Conservation (phyloP, 2,113 vertebrate species). For the Apodemus sylvaticus region DNA sequence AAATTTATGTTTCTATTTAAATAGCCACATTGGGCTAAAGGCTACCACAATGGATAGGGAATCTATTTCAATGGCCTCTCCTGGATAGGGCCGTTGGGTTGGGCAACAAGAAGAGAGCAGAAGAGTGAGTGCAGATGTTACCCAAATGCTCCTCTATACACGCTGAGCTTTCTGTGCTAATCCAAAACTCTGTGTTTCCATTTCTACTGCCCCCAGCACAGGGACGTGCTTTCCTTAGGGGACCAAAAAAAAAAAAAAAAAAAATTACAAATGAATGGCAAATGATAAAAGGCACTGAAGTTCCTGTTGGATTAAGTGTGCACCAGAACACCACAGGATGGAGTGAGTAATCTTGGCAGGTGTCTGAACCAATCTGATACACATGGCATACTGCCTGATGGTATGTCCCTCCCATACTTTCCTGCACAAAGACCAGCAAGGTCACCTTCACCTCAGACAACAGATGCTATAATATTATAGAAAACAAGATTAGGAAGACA, state of each 20-base stretch:
- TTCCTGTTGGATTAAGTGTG: not conserved
- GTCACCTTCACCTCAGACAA: not conserved
- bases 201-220: not conserved
- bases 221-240: not conserved
- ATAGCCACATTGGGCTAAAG: not conserved
- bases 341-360: not conserved
- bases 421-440: not conserved
- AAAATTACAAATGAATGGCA: constrained; percentile 45
- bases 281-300: constrained; percentile 13
- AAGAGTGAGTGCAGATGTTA: not conserved
- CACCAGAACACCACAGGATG: rapidly evolving
- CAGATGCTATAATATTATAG: not conserved
- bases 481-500: not conserved
- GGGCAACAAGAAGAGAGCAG: not conserved
- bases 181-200: not conserved
- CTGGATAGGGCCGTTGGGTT: not conserved
- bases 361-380: not conserved
- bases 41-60: not conserved
- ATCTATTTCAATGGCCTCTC: not conserved
- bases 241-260: not conserved
- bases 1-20: not conserved
- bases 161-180: too few species aligned
- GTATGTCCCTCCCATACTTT: not conserved
- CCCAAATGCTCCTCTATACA: not conserved
- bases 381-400: not conserved